phyloP scores from a whole-genome alignment of 2,888 invertebrate genomes.

The Thecophora atra region DNA sequence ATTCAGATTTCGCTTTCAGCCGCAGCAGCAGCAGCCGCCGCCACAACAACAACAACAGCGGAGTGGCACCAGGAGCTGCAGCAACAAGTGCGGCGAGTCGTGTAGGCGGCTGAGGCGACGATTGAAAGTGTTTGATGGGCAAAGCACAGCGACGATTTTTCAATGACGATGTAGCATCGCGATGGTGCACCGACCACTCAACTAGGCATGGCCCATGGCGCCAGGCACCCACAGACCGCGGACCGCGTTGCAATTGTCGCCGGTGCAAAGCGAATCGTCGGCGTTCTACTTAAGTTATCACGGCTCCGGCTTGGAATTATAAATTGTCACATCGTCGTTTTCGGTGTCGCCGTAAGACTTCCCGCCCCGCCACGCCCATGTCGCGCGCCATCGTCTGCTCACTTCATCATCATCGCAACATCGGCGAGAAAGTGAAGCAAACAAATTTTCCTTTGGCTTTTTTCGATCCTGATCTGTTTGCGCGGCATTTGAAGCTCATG shows the following conservation, averaged over 20 bases:
- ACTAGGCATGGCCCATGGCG: slow-evolving; percentile 1
- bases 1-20: slow-evolving; percentile 27
- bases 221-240: neutral
- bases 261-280: neutral
- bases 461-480: neutral
- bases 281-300: slow-evolving; percentile 22
- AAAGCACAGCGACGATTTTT: slow-evolving; percentile 21
- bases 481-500: neutral
- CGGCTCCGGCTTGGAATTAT: slow-evolving; percentile 3
- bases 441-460: neutral
- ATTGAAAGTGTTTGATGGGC: slow-evolving; percentile 8
- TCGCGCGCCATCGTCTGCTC: neutral
- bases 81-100: slow-evolving; percentile 23
- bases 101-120: slow-evolving; percentile 20
- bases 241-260: neutral
- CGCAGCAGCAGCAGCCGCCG: neutral
- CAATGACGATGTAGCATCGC: neutral
- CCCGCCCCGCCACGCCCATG: slow-evolving; percentile 4
- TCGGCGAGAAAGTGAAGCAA: slow-evolving; percentile 4
- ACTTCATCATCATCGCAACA: neutral
- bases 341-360: slow-evolving; percentile 5
- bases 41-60: neutral
- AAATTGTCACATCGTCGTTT: slow-evolving; percentile 12
- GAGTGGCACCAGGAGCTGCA: slow-evolving; percentile 1
- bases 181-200: neutral